Evolutionary conservation across 2,797 vertebrate species (phyloP).

Genomic region (Pogoniulus pusillus): DNA sequence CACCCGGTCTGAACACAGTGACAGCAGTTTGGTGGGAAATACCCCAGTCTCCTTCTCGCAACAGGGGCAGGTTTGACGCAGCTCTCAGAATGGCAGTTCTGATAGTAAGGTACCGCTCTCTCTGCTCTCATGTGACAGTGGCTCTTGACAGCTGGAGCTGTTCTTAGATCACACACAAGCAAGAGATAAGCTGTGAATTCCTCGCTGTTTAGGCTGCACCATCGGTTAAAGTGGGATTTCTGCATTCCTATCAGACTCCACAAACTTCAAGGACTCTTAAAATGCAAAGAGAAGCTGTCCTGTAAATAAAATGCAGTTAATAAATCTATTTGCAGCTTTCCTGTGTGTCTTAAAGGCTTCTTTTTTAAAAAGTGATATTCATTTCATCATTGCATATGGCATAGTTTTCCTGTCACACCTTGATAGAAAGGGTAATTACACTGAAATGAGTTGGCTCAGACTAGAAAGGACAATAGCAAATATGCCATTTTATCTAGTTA

Average conservation of each 20-base stretch:
- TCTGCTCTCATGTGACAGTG: not conserved
- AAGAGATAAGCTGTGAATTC: constrained; percentile 33
- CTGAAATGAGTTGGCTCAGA: not conserved
- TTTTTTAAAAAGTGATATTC: not conserved
- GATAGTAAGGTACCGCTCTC: not conserved
- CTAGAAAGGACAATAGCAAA: not conserved
- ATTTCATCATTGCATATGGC: not conserved
- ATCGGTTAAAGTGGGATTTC: not conserved
- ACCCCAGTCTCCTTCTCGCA: not conserved
- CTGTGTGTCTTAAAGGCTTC: not conserved
- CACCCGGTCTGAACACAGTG: not conserved
- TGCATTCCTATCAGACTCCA: not conserved
- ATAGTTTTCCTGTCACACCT: not conserved
- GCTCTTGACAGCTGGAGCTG: not conserved
- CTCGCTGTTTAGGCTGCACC: not conserved
- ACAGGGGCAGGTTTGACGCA: not conserved
- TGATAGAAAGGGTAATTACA: not conserved
- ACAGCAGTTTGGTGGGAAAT: not conserved
- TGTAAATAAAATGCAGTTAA: not conserved
- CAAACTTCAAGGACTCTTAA: not conserved
- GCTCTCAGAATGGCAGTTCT: not conserved
- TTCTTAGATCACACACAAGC: not conserved
- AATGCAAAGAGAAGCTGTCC: not conserved
- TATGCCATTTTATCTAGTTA: not conserved
- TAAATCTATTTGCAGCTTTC: not conserved